Evolutionary conservation across 2,888 invertebrate species (phyloP).

Genomic region (Cheilosia vulpina): DNA sequence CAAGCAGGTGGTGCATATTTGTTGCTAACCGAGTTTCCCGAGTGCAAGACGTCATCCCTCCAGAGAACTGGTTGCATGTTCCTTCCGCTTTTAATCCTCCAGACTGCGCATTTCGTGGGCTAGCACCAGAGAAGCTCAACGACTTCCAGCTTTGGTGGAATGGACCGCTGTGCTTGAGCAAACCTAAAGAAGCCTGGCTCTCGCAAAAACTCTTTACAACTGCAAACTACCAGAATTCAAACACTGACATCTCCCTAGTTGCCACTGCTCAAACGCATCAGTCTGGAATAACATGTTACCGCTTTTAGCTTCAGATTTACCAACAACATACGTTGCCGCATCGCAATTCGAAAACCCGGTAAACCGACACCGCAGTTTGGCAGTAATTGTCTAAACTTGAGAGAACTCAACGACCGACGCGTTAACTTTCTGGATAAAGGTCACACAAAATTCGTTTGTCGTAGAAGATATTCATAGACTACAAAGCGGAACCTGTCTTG

Average conservation of each 20-base stretch:
- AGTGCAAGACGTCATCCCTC: slow-evolving; percentile 15
- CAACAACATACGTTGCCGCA: not conserved
- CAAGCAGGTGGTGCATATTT: too few species aligned
- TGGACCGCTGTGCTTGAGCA: not conserved
- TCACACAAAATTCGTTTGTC: not conserved
- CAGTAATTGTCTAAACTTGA: not conserved
- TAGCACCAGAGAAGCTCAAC: not conserved
- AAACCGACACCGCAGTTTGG: too few species aligned
- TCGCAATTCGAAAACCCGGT: not conserved
- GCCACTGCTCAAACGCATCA: not conserved
- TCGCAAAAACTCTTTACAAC: too few species aligned
- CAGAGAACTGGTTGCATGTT: slow-evolving; percentile 19
- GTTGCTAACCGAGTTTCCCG: too few species aligned
- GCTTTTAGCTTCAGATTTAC: slow-evolving; percentile 13
- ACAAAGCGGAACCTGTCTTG: not conserved
- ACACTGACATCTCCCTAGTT: not conserved
- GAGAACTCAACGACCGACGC: slow-evolving; percentile 5
- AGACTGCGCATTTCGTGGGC: not conserved
- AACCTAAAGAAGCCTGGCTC: not conserved
- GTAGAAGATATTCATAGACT: not conserved
- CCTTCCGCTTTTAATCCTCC: not conserved
- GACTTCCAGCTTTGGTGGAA: not conserved
- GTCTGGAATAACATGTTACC: slow-evolving; percentile 2
- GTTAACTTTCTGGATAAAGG: not conserved
- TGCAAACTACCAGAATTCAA: not conserved